Evolutionary conservation across 2,797 vertebrate genomes (phyloP).

Genomic region (Melanogrammus aeglefinus): DNA sequence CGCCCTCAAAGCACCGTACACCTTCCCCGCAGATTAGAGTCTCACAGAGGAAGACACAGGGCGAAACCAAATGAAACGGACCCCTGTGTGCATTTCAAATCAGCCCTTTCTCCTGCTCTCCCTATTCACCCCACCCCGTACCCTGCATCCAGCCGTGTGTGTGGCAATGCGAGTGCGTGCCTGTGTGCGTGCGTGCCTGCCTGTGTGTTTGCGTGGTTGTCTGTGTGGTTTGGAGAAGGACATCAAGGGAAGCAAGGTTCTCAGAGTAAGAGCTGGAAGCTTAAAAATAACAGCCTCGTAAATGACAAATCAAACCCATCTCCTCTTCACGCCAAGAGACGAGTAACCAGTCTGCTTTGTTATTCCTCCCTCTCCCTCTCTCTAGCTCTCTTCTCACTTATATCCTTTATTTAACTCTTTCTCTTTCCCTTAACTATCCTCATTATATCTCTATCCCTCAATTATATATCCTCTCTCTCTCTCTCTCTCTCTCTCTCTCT

Average conservation of each 20-base stretch:
- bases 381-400: no score
- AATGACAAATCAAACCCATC: neutral
- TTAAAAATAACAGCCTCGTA: neutral
- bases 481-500: no score
- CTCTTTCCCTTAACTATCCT: no score
- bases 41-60: neutral
- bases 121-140: neutral
- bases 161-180: neutral
- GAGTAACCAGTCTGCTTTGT: neutral
- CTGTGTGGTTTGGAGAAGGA: neutral
- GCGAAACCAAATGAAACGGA: neutral
- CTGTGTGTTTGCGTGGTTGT: neutral
- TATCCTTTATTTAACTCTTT: no score
- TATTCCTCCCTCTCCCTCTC: no score
- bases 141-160: neutral
- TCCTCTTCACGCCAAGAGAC: neutral
- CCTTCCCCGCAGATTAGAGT: slow-evolving; percentile 3
- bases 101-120: neutral
- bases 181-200: no score
- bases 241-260: neutral
- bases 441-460: no score
- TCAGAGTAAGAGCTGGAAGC: neutral
- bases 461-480: no score
- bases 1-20: slow-evolving; percentile 37
- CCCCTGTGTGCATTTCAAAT: neutral